These are phyloP conservation scores for Calyptomena viridis DNA, from an alignment of 2,113 vertebrate genomes.

Conservation along the genomic window DNA sequence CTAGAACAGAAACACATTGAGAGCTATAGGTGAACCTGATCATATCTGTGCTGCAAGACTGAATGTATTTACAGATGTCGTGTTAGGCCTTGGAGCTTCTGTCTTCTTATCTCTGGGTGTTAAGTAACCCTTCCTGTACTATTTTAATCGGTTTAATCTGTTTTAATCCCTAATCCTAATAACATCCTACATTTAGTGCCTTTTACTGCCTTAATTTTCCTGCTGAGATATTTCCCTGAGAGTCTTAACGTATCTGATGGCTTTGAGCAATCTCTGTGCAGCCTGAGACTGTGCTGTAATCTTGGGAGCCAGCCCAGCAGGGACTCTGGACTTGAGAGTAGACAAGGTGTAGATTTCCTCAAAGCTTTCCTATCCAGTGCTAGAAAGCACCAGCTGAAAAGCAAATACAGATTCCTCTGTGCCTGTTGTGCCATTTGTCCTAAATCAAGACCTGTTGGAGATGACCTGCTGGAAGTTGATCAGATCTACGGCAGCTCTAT, in stretches of 20 bases:
- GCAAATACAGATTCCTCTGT: background rate
- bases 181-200: background rate
- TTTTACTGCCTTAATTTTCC: background rate
- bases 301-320: background rate
- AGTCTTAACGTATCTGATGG: background rate
- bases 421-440: background rate
- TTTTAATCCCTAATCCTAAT: slow-evolving; percentile 22
- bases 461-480: background rate
- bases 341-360: background rate
- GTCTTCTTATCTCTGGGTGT: background rate
- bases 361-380: background rate
- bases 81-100: background rate
- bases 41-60: background rate
- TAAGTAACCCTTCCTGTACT: slow-evolving; percentile 1
- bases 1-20: background rate
- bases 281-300: background rate
- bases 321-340: background rate
- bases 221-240: background rate
- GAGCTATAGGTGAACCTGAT: background rate
- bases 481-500: rapidly evolving
- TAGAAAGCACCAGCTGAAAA: background rate
- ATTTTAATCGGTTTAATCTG: slow-evolving; percentile 40
- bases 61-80: background rate
- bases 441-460: background rate
- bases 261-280: background rate